These are phyloP conservation scores for Agapornis canus DNA, from an alignment of 2,797 vertebrate genomes.

Conservation along the genomic window DNA sequence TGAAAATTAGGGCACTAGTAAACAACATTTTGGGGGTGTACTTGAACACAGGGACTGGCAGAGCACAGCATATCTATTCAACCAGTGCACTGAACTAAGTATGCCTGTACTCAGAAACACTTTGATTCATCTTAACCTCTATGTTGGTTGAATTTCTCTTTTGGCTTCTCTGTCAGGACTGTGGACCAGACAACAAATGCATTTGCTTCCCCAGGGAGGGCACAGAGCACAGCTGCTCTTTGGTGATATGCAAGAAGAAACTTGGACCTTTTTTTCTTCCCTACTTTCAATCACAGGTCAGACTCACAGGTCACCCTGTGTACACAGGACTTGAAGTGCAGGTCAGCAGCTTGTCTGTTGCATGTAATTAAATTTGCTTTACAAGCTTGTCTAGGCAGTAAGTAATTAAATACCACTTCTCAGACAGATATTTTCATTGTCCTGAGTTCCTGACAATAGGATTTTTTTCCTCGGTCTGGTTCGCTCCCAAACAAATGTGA, in stretches of 20 bases:
- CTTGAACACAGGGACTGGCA: neutral
- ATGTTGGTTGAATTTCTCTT: conserved; percentile 3
- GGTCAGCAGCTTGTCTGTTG: conserved; percentile 51
- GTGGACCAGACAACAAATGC: neutral
- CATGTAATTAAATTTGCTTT: conserved; percentile 67
- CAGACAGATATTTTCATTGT: conserved; percentile 44
- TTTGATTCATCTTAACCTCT: neutral
- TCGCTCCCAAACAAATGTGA: conserved; percentile 9
- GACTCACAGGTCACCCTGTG: conserved; percentile 11
- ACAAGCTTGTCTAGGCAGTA: conserved; percentile 61
- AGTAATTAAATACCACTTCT: conserved; percentile 68
- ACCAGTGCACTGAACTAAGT: neutral
- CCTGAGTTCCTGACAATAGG: conserved; percentile 27
- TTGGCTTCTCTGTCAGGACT: neutral
- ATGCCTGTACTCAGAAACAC: neutral
- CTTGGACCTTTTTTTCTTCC: neutral
- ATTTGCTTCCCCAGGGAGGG: neutral
- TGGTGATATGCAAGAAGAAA: neutral
- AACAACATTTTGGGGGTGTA: neutral
- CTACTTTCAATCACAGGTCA: neutral
- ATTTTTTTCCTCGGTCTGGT: conserved; percentile 10
- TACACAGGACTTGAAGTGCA: conserved; percentile 51
- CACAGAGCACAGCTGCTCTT: neutral
- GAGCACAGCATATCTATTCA: accelerated
- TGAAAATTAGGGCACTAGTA: neutral